phyloP scores from a whole-genome alignment of 2,113 vertebrate species.

The Aythya baeri region DNA sequence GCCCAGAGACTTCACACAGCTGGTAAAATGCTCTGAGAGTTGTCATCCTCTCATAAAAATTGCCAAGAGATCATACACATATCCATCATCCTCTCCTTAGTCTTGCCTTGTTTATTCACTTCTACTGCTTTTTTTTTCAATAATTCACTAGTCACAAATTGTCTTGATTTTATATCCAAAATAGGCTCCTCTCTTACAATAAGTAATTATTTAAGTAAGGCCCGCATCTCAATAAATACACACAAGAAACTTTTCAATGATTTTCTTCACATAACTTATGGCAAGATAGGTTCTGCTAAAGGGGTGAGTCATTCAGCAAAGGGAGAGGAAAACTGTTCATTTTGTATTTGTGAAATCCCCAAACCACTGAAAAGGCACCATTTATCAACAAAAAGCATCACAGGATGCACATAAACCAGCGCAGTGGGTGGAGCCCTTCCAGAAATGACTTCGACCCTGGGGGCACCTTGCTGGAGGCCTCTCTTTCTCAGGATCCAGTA shows the following conservation, averaged over 20 bases:
- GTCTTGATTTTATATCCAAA: not conserved
- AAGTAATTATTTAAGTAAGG: not conserved
- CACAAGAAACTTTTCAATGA: not conserved
- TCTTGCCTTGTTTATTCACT: not conserved
- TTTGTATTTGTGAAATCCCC: constrained; percentile 65
- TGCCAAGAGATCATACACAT: not conserved
- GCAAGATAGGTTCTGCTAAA: constrained; percentile 36
- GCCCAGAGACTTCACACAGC: not conserved
- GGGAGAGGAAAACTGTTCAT: constrained; percentile 52
- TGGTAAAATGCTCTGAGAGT: not conserved
- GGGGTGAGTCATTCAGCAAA: constrained; percentile 55
- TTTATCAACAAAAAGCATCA: constrained; percentile 66
- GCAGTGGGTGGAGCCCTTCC: not conserved
- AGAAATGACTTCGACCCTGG: constrained; percentile 48
- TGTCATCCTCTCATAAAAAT: not conserved
- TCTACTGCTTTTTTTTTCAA: not conserved
- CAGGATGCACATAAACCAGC: constrained; percentile 49
- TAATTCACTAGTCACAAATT: not conserved
- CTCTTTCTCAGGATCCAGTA: constrained; percentile 48
- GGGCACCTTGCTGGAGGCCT: not conserved
- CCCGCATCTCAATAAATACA: not conserved
- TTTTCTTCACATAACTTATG: not conserved
- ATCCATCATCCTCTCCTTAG: not conserved
- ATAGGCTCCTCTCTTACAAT: not conserved
- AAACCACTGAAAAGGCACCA: constrained; percentile 41